Conservation (phyloP, 2,888 invertebrate species). For the Rotaria socialis region DNA sequence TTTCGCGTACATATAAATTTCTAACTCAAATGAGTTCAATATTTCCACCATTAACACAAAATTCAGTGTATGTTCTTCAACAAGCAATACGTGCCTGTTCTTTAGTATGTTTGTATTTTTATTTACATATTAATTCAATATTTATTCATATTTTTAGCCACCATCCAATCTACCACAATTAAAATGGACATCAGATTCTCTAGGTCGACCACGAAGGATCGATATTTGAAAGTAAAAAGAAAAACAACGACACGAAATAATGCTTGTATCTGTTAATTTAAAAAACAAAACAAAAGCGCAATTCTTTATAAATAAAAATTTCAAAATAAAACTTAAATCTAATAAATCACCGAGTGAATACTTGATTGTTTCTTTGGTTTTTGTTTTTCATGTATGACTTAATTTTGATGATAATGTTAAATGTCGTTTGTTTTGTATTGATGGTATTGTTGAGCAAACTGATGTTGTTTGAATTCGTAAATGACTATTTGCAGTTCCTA, state of each 20-base stretch:
- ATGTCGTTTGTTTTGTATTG: neutral
- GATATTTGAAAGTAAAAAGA: neutral
- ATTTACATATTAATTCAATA: neutral
- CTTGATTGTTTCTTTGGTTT: neutral
- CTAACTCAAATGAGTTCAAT: neutral
- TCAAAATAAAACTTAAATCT: neutral
- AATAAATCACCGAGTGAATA: neutral
- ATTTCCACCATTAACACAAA: constrained; percentile 33
- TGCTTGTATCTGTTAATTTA: neutral
- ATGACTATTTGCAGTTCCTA: neutral
- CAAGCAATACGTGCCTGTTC: constrained; percentile 31
- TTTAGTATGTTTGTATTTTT: neutral
- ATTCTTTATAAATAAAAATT: neutral
- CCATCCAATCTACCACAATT: constrained; percentile 16
- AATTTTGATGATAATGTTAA: neutral
- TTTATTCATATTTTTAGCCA: neutral
- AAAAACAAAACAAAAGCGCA: neutral
- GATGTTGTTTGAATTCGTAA: neutral
- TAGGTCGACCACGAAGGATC: constrained; percentile 4
- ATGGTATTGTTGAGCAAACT: neutral
- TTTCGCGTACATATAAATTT: constrained; percentile 31
- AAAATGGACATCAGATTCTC: constrained; percentile 20
- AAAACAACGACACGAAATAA: neutral
- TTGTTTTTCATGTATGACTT: neutral
- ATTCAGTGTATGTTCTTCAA: constrained; percentile 37